Percentiles rank a stretch among this genome's conserved stretches.
Conservation (phyloP, 2,113 vertebrate genomes). For the Anoura caudifer region DNA sequence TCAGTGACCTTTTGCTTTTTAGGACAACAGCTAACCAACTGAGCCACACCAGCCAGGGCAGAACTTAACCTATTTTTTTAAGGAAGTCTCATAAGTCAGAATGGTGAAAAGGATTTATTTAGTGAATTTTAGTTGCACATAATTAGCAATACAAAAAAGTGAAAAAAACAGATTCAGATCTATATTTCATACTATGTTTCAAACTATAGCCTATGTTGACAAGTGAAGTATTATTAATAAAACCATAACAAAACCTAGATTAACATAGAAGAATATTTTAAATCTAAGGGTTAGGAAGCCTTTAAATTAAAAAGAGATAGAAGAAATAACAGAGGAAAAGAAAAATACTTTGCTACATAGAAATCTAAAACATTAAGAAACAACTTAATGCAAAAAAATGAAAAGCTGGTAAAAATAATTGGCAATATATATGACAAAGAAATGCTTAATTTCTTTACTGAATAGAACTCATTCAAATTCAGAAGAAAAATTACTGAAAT, state of each 20-base stretch:
- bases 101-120: not conserved
- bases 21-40: no score
- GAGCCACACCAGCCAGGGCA: not conserved
- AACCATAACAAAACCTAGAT: not conserved
- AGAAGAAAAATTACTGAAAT: constrained; percentile 9
- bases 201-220: not conserved
- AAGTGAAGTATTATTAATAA: not conserved
- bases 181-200: not conserved
- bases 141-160: not conserved
- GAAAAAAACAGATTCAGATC: not conserved
- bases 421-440: not conserved
- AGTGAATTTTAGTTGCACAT: not conserved
- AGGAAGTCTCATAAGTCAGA: not conserved
- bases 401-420: constrained; percentile 29
- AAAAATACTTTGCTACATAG: not conserved
- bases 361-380: constrained; percentile 30
- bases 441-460: not conserved
- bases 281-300: not conserved
- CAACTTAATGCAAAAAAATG: not conserved
- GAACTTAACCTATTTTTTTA: not conserved
- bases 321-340: not conserved
- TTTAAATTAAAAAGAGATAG: constrained; percentile 18
- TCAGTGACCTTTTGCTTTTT: no score
- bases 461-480: constrained; percentile 25
- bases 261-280: constrained; percentile 23